phyloP scores from a whole-genome alignment of 2,797 vertebrate genomes.

The Echiichthys vipera region DNA sequence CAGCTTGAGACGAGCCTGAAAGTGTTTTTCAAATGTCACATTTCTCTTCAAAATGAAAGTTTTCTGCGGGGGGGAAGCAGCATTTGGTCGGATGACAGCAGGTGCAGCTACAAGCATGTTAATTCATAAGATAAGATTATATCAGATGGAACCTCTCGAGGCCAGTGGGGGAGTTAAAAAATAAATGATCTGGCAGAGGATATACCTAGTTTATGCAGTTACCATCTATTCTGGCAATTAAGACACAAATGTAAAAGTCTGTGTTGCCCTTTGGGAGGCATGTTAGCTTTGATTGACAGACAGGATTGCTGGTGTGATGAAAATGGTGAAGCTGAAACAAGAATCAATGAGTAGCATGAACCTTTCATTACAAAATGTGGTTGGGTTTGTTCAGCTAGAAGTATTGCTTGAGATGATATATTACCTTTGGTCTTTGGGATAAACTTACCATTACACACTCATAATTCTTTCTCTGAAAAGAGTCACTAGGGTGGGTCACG shows the following conservation, averaged over 20 bases:
- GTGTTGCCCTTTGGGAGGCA: background rate
- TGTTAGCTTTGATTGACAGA: slow-evolving; percentile 13
- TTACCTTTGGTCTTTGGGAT: background rate
- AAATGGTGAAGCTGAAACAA: slow-evolving; percentile 7
- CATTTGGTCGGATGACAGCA: background rate
- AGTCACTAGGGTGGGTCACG: background rate
- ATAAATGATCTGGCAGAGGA: slow-evolving; percentile 1
- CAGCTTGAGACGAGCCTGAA: background rate
- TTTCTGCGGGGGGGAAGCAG: background rate
- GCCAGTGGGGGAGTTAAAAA: background rate
- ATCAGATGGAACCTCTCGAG: slow-evolving; percentile 6
- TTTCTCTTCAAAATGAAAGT: background rate
- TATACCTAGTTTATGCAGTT: background rate
- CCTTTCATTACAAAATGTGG: slow-evolving; percentile 4
- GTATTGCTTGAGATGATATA: background rate
- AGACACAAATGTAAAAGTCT: background rate
- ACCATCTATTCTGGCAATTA: background rate
- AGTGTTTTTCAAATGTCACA: background rate
- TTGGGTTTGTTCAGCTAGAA: background rate
- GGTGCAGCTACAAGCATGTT: slow-evolving; percentile 12
- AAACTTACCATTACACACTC: background rate
- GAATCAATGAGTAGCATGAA: slow-evolving; percentile 31
- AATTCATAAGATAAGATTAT: slow-evolving; percentile 12
- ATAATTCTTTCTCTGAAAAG: background rate
- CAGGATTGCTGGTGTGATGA: slow-evolving; percentile 3